phyloP scores from a whole-genome alignment of 2,113 vertebrate genomes.

The Chamaetylas fuelleborni region DNA sequence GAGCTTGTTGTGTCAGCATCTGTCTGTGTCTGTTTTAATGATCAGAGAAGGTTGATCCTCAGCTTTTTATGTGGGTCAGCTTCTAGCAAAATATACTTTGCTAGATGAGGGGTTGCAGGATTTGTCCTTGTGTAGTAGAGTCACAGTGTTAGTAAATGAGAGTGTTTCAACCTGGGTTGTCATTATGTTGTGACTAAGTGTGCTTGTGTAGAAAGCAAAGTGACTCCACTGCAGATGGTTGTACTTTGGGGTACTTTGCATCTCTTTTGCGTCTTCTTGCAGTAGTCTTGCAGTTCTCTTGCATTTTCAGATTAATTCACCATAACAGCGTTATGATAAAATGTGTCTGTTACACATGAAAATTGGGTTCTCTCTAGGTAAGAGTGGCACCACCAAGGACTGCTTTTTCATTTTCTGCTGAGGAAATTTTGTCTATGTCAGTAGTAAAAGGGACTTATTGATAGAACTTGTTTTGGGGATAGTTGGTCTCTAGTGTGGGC shows the following conservation, averaged over 20 bases:
- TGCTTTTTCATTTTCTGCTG: not conserved
- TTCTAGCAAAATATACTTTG: not conserved
- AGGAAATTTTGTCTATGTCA: not conserved
- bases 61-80: conserved; percentile 8
- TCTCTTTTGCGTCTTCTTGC: not conserved
- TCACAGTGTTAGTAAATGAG: not conserved
- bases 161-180: not conserved
- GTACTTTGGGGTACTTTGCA: not conserved
- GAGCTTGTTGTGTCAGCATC: conserved; percentile 33
- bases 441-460: not conserved
- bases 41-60: not conserved
- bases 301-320: not conserved
- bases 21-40: not conserved
- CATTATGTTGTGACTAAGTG: not conserved
- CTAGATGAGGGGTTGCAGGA: not conserved
- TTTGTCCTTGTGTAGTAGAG: not conserved
- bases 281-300: not conserved
- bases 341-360: not conserved
- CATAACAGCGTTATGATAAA: not conserved
- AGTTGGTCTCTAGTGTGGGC: not conserved
- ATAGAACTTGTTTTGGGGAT: not conserved
- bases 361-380: not conserved
- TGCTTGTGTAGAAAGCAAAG: not conserved
- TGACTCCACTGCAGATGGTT: not conserved
- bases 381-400: not conserved